Percentiles rank a stretch among this genome's conserved stretches.
phyloP scores from a whole-genome alignment of 2,113 vertebrate genomes.

The Chaenocephalus aceratus region DNA sequence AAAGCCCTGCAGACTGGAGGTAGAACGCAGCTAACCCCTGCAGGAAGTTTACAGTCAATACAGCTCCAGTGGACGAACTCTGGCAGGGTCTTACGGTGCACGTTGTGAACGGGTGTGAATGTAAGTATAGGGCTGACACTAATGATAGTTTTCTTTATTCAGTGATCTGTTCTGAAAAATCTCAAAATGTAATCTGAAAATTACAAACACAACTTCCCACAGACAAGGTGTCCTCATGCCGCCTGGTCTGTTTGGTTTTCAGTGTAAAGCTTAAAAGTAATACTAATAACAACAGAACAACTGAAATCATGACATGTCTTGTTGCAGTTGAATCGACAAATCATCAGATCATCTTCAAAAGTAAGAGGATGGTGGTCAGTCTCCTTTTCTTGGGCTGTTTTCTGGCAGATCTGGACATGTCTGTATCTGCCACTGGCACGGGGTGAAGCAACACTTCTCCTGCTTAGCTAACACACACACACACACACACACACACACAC shows the following conservation, averaged over 20 bases:
- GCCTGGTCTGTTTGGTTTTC: neutral
- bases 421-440: constrained; percentile 72
- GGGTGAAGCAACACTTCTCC: too few species aligned
- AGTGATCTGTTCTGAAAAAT: constrained; percentile 25
- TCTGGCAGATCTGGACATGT: constrained; percentile 64
- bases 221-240: neutral
- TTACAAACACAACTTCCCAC: constrained; percentile 2
- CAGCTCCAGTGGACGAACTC: neutral
- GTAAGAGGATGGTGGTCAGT: constrained; percentile 28
- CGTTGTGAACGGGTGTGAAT: constrained; percentile 20
- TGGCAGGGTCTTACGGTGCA: neutral
- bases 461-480: too few species aligned
- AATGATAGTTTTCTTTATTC: constrained; percentile 22
- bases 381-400: neutral
- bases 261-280: neutral
- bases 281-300: neutral
- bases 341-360: neutral
- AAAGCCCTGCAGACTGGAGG: neutral
- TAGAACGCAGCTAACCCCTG: constrained; percentile 1
- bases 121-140: constrained; percentile 10
- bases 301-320: too few species aligned
- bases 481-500: too few species aligned
- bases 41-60: neutral
- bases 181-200: constrained; percentile 31
- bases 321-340: too few species aligned